Base-by-base conservation (phyloP, 2,113 vertebrate species). In the Oncorhynchus clarkii region DNA sequence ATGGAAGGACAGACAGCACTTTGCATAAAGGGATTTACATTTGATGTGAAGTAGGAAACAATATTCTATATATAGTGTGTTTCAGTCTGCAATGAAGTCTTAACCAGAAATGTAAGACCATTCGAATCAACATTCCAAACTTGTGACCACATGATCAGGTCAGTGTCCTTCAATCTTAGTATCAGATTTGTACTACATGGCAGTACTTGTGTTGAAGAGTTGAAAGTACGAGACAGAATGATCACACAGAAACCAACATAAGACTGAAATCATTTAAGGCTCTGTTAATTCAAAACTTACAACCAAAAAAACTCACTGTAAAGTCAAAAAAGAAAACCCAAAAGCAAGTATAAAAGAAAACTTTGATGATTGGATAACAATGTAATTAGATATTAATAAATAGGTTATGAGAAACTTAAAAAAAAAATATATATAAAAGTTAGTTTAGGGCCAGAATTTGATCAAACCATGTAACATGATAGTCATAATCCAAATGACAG, bases 251-350 rank as follows among this genome's bases (percentile, higher is more conserved):
- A 76, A 86, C 76, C 73, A 74, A 83, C 82, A 82, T 88, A 79
- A 91, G 90, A 92, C 89, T 90, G 87, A 88, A 93, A 92, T 87
- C 51, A 84, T 90, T 93, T 93, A 94, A 93, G 93, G 93, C 92
- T 93, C 89, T 89, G 90, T 93, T 90, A 92, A 94, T 89, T 90
- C 82, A 92, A 85, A 90, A 86, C 85, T 89, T 92, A 39, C 89
- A 86, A 88, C 87, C 27, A 27, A 87, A 79, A 87, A 87, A 45
- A 45, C 9, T 11, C 81, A 89, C 82, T 80, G 82, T 84, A 64
- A 83, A 81, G 82, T 87, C 90, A 34, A 34, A 34, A 34, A 34
- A 34, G 91, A 88, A 89, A 90, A 92, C 91, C 78, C 77, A 90
- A 78, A 78, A 75, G 89, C 91, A 88, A 88, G 83, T 90, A 91